phyloP scores from a whole-genome alignment of 2,888 invertebrate genomes.

The Auanema sp. region DNA sequence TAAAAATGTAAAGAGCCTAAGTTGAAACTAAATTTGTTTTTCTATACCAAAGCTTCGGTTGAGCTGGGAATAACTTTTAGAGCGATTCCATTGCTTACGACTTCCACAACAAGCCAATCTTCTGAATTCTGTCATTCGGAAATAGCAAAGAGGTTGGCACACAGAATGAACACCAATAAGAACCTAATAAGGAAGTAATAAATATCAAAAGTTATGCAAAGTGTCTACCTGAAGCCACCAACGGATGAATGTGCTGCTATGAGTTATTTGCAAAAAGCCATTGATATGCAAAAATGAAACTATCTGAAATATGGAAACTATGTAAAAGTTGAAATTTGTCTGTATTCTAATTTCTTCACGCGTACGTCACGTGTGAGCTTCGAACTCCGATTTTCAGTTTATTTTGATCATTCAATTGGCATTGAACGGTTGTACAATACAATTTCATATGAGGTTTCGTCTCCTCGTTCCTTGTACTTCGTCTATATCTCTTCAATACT shows the following conservation, averaged over 20 bases:
- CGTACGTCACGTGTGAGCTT: neutral
- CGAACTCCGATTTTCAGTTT: neutral
- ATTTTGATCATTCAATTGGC: no score
- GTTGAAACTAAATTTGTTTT: neutral
- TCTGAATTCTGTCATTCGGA: slow-evolving; percentile 63
- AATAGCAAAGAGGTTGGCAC: slow-evolving; percentile 62
- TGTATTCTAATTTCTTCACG: slow-evolving; percentile 14
- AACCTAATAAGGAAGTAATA: slow-evolving; percentile 39
- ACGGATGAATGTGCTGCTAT: slow-evolving; percentile 48
- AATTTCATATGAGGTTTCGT: no score
- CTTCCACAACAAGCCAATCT: slow-evolving; percentile 59
- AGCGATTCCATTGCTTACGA: slow-evolving; percentile 42
- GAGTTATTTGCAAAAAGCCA: slow-evolving; percentile 47
- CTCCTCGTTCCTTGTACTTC: no score
- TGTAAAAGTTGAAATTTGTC: neutral
- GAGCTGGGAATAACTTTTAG: slow-evolving; percentile 55
- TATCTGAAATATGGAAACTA: slow-evolving; percentile 28
- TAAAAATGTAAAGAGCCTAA: slow-evolving; percentile 16
- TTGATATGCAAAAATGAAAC: slow-evolving; percentile 60
- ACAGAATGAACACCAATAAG: slow-evolving; percentile 64
- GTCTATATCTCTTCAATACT: neutral
- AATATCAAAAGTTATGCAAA: neutral
- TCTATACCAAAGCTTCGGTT: slow-evolving; percentile 50
- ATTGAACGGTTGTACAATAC: no score
- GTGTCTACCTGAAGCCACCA: slow-evolving; percentile 54